Evolutionary conservation across 1,140 invertebrate genomes (phyloP), one percentile per base, ranked within the genome.

Genomic region (Stegodyphus dumicola): DNA sequence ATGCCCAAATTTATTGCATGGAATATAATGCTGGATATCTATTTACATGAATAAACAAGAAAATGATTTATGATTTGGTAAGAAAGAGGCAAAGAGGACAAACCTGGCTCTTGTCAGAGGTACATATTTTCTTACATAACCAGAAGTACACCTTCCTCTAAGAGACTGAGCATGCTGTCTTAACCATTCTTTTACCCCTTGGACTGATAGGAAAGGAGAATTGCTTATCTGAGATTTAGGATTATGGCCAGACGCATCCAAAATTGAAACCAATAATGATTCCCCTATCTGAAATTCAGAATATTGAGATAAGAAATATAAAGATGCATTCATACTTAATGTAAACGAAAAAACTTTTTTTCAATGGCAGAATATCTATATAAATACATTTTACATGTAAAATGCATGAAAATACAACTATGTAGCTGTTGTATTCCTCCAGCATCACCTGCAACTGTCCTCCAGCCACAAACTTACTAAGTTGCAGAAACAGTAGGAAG

Each of bases 171-270:
- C 74, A 15, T 77, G 73, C 15, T 85, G 81, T 9, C 66, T 53
- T 48, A 95, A 91, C 92, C 93, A 94, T 13, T 95, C 94, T 73
- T 93, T 92, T 60, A 97, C 91, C 64, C 94, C 94, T 83, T 91
- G 90, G 70, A 97, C 89, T 85, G 92, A 94, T 88, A 93, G 93
- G 91, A 95, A 95, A 90, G 96, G 95, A 51, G 95, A 96, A 89
- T 93, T 93, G 53, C 93, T 93, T 73, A 97, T 90, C 69, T 95
- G 93, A 69, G 95, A 95, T 90, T 94, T 94, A 3, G 95, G 95
- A 91, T 97, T 96, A 52, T 88, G 77, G 69, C 93, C 94, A 49
- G 93, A 94, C 87, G 96, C 91, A 91, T 97, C 96, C 76, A 97
- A 90, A 77, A 96, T 94, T 5, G 95, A 95, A 71, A 94, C 93